phyloP scores from a whole-genome alignment of 2,888 invertebrate genomes.

The Anaspis maculata region DNA sequence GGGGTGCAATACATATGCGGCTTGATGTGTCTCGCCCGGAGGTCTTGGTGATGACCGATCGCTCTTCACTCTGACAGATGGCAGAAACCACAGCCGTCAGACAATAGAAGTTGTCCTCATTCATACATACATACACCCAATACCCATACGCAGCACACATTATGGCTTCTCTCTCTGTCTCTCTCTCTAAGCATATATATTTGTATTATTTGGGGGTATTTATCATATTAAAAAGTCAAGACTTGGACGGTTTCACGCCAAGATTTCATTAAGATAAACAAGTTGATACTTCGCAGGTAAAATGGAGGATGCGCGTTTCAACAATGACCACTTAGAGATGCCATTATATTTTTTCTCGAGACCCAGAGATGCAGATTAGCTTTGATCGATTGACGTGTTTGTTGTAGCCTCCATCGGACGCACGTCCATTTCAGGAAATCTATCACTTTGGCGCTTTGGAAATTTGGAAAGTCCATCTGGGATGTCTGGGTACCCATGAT shows the following conservation, averaged over 20 bases:
- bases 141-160: too few species aligned
- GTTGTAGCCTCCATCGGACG: too few species aligned
- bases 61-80: constrained; percentile 42
- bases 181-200: too few species aligned
- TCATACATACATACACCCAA: too few species aligned
- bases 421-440: too few species aligned
- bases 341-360: constrained; percentile 24
- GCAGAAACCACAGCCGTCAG: constrained; percentile 35
- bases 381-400: constrained; percentile 22
- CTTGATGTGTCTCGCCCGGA: constrained; percentile 31
- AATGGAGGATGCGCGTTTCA: constrained; percentile 31
- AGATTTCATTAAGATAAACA: constrained; percentile 39
- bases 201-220: constrained; percentile 33
- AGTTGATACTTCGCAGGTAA: constrained; percentile 32
- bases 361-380: constrained; percentile 27
- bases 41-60: constrained; percentile 39
- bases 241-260: constrained; percentile 28
- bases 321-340: constrained; percentile 34
- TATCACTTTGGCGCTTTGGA: too few species aligned
- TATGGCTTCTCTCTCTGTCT: constrained; percentile 27
- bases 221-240: constrained; percentile 37
- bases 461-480: too few species aligned
- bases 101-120: constrained; percentile 36
- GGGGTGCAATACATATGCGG: constrained; percentile 19
- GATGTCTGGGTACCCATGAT: too few species aligned